phyloP scores from a whole-genome alignment of 2,888 invertebrate species.

The Prionchulus punctatus region DNA sequence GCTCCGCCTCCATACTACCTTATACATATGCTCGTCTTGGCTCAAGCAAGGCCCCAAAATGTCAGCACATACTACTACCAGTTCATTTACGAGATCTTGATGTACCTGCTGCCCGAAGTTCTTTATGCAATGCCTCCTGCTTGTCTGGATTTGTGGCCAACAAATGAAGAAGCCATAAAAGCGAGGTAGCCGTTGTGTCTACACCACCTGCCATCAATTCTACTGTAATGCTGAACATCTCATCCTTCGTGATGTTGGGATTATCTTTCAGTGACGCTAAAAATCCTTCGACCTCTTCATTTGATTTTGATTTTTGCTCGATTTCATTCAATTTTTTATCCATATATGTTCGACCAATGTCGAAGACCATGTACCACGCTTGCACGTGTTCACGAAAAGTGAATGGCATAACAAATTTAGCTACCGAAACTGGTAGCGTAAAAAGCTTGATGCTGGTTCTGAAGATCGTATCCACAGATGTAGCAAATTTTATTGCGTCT shows the following conservation, averaged over 20 bases:
- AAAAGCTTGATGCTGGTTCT: no score
- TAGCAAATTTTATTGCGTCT: neutral
- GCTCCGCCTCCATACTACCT: neutral
- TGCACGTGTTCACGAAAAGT: neutral
- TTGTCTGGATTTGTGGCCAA: slow-evolving; percentile 50
- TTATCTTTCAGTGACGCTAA: no score
- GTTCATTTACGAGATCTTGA: no score
- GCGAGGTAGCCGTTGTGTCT: neutral
- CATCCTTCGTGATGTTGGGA: no score
- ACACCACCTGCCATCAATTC: neutral
- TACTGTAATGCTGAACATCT: neutral
- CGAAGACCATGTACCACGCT: neutral
- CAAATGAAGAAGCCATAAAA: slow-evolving; percentile 46
- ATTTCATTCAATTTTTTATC: no score
- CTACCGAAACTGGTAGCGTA: neutral
- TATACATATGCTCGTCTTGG: neutral
- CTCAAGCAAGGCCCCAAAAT: no score
- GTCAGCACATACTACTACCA: no score
- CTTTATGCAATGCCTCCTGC: slow-evolving; percentile 52
- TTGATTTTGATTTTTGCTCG: no score
- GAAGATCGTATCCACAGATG: neutral
- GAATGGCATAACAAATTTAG: neutral
- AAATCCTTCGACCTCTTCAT: no score
- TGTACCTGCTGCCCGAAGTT: no score
- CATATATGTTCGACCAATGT: neutral